These are phyloP conservation scores for Strix aluco DNA, from an alignment of 2,113 vertebrate genomes.

Conservation along the genomic window DNA sequence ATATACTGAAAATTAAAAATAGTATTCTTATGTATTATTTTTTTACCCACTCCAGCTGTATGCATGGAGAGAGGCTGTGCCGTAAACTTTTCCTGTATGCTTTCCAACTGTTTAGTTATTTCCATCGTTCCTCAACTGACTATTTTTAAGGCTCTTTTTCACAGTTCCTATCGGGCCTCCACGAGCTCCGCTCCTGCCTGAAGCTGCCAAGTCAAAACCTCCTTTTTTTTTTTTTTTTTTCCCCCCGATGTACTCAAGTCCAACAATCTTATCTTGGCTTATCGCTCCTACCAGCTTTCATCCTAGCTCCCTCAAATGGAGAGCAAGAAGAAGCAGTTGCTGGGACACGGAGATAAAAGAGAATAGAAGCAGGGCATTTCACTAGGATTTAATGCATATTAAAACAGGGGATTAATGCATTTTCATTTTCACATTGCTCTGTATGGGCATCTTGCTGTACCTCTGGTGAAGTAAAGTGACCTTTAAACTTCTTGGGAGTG, in stretches of 20 bases:
- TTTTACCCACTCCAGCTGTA: neutral
- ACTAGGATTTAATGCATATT: slow-evolving; percentile 33
- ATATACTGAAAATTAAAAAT: neutral
- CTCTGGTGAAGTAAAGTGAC: neutral
- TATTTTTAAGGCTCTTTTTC: slow-evolving; percentile 9
- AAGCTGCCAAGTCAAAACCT: slow-evolving; percentile 27
- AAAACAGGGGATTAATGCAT: slow-evolving; percentile 33
- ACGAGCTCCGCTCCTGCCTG: neutral
- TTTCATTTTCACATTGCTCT: slow-evolving; percentile 8
- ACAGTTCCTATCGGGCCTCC: neutral
- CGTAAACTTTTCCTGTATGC: neutral
- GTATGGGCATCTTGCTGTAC: neutral
- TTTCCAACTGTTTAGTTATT: neutral
- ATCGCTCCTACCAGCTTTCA: slow-evolving; percentile 5
- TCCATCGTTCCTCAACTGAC: neutral
- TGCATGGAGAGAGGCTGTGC: neutral
- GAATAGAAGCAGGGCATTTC: slow-evolving; percentile 22
- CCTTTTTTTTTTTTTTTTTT: neutral
- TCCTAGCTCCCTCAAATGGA: neutral
- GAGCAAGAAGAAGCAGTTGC: slow-evolving; percentile 23
- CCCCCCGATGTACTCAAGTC: neutral
- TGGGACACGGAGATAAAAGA: slow-evolving; percentile 48
- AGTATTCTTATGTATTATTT: rapidly evolving
- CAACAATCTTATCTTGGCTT: slow-evolving; percentile 53
- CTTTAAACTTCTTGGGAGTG: slow-evolving; percentile 18